Conservation (phyloP, 2,113 vertebrate species). For the Ammospiza nelsoni region DNA sequence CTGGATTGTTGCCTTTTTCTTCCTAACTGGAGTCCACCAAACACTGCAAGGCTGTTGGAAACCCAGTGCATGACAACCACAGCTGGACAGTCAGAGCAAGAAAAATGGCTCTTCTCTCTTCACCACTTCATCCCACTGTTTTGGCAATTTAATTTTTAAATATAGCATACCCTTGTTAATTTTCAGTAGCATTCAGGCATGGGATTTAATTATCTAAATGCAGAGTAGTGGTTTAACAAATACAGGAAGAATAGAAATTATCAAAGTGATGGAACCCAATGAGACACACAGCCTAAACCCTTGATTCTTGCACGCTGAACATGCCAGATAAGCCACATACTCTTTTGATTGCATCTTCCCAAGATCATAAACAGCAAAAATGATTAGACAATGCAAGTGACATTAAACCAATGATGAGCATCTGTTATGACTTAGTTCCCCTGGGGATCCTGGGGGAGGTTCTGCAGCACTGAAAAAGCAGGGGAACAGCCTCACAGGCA, state of each 20-base stretch:
- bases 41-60: background rate
- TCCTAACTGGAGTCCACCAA: background rate
- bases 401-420: background rate
- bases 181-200: background rate
- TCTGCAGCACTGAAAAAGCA: background rate
- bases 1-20: background rate
- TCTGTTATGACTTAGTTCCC: background rate
- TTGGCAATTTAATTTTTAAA: background rate
- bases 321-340: background rate
- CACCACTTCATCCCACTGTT: fast-evolving
- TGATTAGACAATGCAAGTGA: background rate
- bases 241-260: background rate
- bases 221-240: background rate
- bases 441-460: background rate
- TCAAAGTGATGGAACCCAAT: background rate
- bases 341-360: background rate
- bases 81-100: background rate
- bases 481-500: background rate
- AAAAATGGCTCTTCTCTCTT: background rate
- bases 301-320: background rate
- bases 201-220: background rate
- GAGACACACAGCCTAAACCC: background rate
- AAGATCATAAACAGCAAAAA: background rate
- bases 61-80: background rate
- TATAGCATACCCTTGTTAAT: background rate